phyloP scores from a whole-genome alignment of 1,140 invertebrate genomes.

The Camponotus pennsylvanicus region DNA sequence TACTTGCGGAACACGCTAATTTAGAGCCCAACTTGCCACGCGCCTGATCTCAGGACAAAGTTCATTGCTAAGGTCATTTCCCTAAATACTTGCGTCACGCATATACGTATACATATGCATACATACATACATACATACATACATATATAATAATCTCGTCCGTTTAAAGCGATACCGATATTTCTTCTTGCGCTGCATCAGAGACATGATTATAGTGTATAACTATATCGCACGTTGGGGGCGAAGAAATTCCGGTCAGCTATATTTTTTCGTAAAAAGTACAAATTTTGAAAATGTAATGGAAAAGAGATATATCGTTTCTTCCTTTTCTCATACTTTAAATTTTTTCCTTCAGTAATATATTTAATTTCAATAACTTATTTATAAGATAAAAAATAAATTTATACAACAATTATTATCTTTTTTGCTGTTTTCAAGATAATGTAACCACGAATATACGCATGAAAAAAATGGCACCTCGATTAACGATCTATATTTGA shows the following conservation, averaged over 20 bases:
- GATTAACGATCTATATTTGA: neutral
- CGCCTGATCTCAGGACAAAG: constrained; percentile 46
- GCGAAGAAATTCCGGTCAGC: neutral
- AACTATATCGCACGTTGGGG: neutral
- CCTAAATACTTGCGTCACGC: constrained; percentile 29
- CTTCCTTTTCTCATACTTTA: neutral
- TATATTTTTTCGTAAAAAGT: neutral
- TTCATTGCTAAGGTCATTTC: constrained; percentile 74
- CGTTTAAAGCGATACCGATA: constrained; percentile 18
- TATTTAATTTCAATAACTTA: too few relatives aligned
- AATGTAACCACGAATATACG: neutral
- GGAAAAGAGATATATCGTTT: neutral
- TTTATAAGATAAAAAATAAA: too few relatives aligned
- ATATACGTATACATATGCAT: neutral
- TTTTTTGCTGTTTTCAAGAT: neutral
- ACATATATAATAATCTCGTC: constrained; percentile 16
- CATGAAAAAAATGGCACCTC: neutral
- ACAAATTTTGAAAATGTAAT: neutral
- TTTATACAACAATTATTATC: neutral
- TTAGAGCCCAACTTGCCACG: constrained; percentile 61
- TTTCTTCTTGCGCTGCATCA: constrained; percentile 11
- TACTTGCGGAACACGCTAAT: constrained; percentile 75
- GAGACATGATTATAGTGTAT: constrained; percentile 4
- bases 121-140: neutral
- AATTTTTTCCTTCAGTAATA: neutral